Base-by-base conservation (phyloP, 2,888 invertebrate genomes). In the Nymphalis c-album region DNA sequence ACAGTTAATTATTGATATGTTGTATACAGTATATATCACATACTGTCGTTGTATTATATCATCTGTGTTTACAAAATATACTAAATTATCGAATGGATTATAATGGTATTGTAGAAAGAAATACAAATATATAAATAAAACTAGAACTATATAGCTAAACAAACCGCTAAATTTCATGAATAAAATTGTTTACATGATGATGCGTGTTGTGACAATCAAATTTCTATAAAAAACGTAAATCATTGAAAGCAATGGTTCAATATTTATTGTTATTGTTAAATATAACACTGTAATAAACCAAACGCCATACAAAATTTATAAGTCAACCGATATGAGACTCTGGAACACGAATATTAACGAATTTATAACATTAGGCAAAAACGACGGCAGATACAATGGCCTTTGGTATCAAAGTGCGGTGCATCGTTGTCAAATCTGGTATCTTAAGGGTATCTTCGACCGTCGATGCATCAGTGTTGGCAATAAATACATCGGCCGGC, bases 401-500 rank as follows among this genome's bases (percentile, higher is more conserved):
- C 78, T 18, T 57, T 79, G 80, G 81, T 86, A 87, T 86, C 84
- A 77, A 77, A 78, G 82, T 80, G 77, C 81, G 79, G 84, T 83
- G 85, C 79, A 86, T 88, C 86, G 84, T 57, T 57, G 57, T 57
- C 57, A 57, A 85, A 87, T 85, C 85, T 87, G 85, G 84, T 82
- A 88, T 86, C 85, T 81, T 70, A 73, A 76, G 66, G 66, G 61
- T 66, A 66, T 66, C 79, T 77, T 76, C 74, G 73, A 74, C 78
- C 75, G 75, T 78, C 79, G 40, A 74, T 75, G 77, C 82, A 83
- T 83, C 84, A 85, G 85, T 84, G 85, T 85, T 83, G 86, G 55
- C 88, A 86, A 87, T 90, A 90, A 90, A 91, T 89, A 90, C 85
- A 84, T 86, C 82, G 79, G 83, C 82, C 79, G 79, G 76, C 83